A percentile compares a stretch with the other conserved stretches of the same genome.
These are phyloP conservation scores for Platycheirus rosarum DNA, from an alignment of 2,888 invertebrate genomes.

Conservation along the genomic window DNA sequence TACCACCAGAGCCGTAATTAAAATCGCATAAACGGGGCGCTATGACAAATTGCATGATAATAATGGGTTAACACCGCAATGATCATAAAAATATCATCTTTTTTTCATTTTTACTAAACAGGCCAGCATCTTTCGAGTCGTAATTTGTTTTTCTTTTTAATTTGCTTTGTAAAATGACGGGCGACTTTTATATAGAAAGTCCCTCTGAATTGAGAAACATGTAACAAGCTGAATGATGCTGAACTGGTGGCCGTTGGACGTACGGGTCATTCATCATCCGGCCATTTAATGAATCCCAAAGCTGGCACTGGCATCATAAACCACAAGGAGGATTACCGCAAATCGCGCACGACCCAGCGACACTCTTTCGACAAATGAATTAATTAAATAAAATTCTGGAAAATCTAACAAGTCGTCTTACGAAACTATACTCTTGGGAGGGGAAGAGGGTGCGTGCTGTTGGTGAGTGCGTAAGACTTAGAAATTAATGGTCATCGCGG, in stretches of 20 bases:
- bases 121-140: conserved; percentile 58
- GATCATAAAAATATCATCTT: conserved; percentile 40
- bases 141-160: conserved; percentile 42
- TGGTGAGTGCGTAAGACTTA: conserved; percentile 8
- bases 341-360: conserved; percentile 43
- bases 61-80: conserved; percentile 13
- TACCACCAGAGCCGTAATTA: conserved; percentile 48
- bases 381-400: conserved; percentile 72
- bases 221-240: conserved; percentile 57
- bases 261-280: conserved; percentile 74
- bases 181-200: conserved; percentile 44
- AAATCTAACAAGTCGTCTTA: conserved; percentile 57
- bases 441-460: not conserved
- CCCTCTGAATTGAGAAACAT: conserved; percentile 69
- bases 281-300: conserved; percentile 69
- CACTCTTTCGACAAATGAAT: conserved; percentile 64
- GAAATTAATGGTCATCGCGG: conserved; percentile 51
- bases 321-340: conserved; percentile 10
- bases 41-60: conserved; percentile 54
- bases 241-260: conserved; percentile 66
- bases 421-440: not conserved
- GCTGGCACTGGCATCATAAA: conserved; percentile 34
- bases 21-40: conserved; percentile 58
- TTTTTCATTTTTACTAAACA: conserved; percentile 1
- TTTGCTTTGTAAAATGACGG: conserved; percentile 41